Evolutionary conservation across 2,113 vertebrate genomes (phyloP).

Genomic region (Xiphorhynchus elegans): DNA sequence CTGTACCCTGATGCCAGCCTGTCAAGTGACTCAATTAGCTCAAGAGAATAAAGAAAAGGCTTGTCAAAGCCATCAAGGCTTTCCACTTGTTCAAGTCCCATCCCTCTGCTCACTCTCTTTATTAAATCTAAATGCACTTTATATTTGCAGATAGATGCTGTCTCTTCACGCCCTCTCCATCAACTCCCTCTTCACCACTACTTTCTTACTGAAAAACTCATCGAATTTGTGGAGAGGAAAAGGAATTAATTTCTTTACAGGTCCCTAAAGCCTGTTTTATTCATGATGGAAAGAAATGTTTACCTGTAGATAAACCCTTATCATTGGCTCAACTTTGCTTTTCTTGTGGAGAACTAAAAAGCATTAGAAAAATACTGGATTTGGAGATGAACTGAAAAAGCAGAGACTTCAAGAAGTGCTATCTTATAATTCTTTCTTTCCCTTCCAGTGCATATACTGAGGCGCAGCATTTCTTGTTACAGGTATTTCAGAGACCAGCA

Average conservation of each 20-base stretch:
- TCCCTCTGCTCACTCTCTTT: constrained; percentile 21
- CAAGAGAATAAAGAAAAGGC: constrained; percentile 68
- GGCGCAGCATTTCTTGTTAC: not conserved
- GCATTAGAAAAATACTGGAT: not conserved
- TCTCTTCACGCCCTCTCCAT: not conserved
- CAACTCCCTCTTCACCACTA: not conserved
- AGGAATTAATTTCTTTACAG: not conserved
- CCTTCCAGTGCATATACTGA: not conserved
- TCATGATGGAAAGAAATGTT: not conserved
- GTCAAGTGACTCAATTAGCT: constrained; percentile 76
- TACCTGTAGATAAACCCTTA: constrained; percentile 38
- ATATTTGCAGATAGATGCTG: not conserved
- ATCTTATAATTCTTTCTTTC: not conserved
- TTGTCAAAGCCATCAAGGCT: constrained; percentile 62
- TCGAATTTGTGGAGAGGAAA: not conserved
- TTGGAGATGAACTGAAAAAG: not conserved
- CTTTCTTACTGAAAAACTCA: not conserved
- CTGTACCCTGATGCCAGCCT: constrained; percentile 54
- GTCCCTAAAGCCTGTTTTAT: not conserved
- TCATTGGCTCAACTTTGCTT: not conserved
- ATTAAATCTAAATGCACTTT: constrained; percentile 58
- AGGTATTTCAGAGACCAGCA: not conserved
- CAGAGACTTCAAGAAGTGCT: not conserved
- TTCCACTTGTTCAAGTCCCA: constrained; percentile 20
- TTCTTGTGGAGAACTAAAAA: not conserved